Conservation (phyloP, 2,888 invertebrate genomes). For the Drosophila tripunctata region DNA sequence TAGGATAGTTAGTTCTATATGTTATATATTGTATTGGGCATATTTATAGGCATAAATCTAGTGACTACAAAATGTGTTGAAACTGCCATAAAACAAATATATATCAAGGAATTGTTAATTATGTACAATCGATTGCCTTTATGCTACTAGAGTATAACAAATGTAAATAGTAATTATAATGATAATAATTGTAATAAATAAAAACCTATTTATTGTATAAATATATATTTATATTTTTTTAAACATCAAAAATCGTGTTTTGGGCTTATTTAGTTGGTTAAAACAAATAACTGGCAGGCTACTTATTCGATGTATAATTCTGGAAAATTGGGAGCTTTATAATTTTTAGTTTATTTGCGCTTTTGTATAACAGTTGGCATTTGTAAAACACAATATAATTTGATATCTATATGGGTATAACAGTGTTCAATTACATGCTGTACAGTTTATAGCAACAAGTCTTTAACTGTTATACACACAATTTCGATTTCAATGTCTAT, state of each 20-base stretch:
- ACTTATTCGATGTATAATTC: conserved; percentile 39
- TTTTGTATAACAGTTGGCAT: conserved; percentile 30
- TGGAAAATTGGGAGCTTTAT: not conserved
- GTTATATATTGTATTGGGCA: conserved; percentile 2
- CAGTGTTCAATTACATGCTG: no score
- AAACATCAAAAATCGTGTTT: not conserved
- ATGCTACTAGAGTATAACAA: conserved; percentile 23
- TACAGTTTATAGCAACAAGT: no score
- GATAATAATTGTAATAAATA: conserved; percentile 18
- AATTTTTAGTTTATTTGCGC: not conserved
- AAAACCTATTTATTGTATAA: no score
- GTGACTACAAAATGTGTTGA: conserved; percentile 22
- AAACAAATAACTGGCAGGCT: conserved; percentile 31
- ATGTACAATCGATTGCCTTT: conserved; percentile 36
- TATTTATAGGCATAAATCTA: conserved; percentile 16
- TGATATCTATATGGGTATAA: not conserved
- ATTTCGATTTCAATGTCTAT: no score
- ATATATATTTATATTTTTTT: not conserved
- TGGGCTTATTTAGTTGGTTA: not conserved
- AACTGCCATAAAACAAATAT: conserved; percentile 2
- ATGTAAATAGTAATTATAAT: conserved; percentile 6
- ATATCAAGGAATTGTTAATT: conserved; percentile 10
- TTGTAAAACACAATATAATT: not conserved
- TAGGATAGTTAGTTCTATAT: no score
- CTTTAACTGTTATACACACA: no score